Conservation (phyloP, 2,113 vertebrate genomes). For the Sinocyclocheilus anophthalmus region DNA sequence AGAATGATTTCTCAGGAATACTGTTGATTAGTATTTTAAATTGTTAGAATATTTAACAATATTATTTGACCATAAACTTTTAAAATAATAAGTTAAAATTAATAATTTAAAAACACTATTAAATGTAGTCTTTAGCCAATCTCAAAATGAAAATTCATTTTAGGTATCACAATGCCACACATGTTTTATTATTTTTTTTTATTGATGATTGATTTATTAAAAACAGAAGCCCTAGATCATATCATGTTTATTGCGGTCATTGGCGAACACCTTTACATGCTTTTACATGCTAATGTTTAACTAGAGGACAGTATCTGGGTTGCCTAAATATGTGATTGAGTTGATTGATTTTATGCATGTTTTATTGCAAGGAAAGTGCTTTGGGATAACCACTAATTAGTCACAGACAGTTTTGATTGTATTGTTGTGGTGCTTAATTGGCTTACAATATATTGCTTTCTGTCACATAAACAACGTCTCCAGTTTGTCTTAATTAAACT, state of each 20-base stretch:
- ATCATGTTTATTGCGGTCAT: no score
- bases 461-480: slow-evolving; percentile 19
- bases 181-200: not conserved
- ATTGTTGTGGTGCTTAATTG: not conserved
- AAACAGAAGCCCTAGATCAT: not conserved
- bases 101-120: no score
- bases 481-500: slow-evolving; percentile 24
- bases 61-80: no score
- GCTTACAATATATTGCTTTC: not conserved
- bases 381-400: slow-evolving; percentile 14
- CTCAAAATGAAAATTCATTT: no score
- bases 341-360: not conserved
- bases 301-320: no score
- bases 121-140: no score
- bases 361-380: not conserved
- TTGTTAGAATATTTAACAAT: no score
- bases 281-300: no score
- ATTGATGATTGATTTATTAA: not conserved
- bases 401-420: slow-evolving; percentile 13
- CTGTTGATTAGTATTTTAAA: no score
- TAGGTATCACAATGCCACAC: not conserved
- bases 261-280: no score
- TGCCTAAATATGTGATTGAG: not conserved
- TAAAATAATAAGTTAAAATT: no score
- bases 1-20: no score